Evolutionary conservation across 1,140 invertebrate species (phyloP).

Genomic region (Mylabris phalerata): DNA sequence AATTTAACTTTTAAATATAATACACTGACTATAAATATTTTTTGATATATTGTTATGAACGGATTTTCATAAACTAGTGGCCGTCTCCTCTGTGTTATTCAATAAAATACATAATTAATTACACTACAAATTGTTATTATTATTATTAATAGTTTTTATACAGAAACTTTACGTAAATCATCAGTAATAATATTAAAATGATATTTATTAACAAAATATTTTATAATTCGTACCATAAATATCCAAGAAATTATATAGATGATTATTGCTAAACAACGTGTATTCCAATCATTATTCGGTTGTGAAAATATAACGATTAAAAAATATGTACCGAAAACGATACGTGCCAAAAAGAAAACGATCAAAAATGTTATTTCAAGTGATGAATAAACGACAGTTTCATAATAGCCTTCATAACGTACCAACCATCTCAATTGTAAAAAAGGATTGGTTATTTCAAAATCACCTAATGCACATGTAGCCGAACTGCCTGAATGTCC

Average conservation of each 20-base stretch:
- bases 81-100: too few relatives aligned
- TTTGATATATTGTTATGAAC: not conserved
- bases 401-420: constrained; percentile 34
- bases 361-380: constrained; percentile 35
- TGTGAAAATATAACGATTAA: constrained; percentile 22
- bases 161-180: too few relatives aligned
- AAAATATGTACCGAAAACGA: constrained; percentile 34
- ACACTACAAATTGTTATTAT: too few relatives aligned
- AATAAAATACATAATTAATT: not conserved
- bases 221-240: constrained; percentile 34
- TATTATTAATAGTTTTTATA: too few relatives aligned
- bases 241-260: constrained; percentile 38
- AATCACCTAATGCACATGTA: constrained; percentile 45
- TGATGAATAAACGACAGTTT: constrained; percentile 22
- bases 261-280: constrained; percentile 24
- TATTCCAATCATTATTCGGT: constrained; percentile 33
- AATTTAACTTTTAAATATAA: constrained; percentile 8
- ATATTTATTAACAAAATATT: constrained; percentile 30
- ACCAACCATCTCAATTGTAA: constrained; percentile 50
- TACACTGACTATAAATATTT: constrained; percentile 6
- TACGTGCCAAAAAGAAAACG: constrained; percentile 32
- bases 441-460: constrained; percentile 55
- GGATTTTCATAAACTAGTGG: too few relatives aligned
- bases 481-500: constrained; percentile 46
- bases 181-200: not conserved